Evolutionary conservation across 2,888 invertebrate genomes (phyloP), one percentile per base, ranked within the genome.

Genomic region (Tenthredo distinguenda): DNA sequence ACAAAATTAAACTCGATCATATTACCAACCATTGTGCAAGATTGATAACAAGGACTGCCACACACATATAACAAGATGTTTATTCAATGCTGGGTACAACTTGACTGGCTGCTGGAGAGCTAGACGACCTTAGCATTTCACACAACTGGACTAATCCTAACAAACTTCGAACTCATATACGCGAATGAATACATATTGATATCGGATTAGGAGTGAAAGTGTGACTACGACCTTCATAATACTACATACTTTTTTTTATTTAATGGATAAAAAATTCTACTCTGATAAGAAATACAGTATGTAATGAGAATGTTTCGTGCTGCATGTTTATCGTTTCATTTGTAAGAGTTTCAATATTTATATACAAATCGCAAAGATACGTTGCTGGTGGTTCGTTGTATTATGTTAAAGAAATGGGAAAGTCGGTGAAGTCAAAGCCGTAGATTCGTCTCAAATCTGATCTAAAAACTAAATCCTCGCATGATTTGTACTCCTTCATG

Each of bases 21-120:
- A 40, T 9, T 40, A 81, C 81, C 40, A 62, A 81, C 81, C 81
- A 81, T 81, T 81, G 40, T 37, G 81, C 62, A 81, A 81, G 9
- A 81, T 21, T 81, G 81, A 81, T 81, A 81, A 81, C n/a, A 10
- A 21, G 18, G 34, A 62, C 1, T 7, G 9, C 9, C 50, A 34
- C 31, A 62, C 81, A 40, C 12, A 15, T 21, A 81, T 15, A 37
- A 81, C 50, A 26, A 37, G 81, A 58, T 81, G 81, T 15, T 81
- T 37, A 21, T 58, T 50, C 62, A 34, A 81, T 26, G 58, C 31
- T 40, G 15, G 81, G 15, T 62, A 58, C 1, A 62, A 62, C 21
- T 40, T 62, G 81, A 81, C 81, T 81, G 62, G 58, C 58, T 81
- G 18, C 58, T 81, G 62, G 21, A 58, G 62, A 62, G 81, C 40